Evolutionary conservation across 2,113 vertebrate genomes (phyloP).

Genomic region (Chaetops frenatus): DNA sequence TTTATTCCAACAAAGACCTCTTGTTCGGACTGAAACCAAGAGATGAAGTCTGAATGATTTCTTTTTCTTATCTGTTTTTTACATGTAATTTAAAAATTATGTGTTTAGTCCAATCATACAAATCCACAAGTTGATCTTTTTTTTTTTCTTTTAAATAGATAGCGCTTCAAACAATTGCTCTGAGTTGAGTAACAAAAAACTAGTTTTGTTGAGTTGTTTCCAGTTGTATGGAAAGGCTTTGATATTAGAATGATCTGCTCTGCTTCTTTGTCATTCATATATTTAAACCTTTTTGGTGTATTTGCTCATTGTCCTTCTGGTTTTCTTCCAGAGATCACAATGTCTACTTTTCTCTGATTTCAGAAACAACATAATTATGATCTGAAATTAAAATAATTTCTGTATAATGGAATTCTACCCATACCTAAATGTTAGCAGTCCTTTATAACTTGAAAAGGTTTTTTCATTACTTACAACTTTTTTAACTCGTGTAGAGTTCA

Average conservation of each 20-base stretch:
- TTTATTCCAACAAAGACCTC: slow-evolving; percentile 23
- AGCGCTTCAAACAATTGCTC: not conserved
- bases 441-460: not conserved
- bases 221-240: not conserved
- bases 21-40: not conserved
- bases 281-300: not conserved
- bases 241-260: not conserved
- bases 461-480: not conserved
- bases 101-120: not conserved
- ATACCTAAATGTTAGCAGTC: not conserved
- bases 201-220: not conserved
- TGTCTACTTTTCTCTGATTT: not conserved
- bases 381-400: not conserved
- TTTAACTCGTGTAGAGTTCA: not conserved
- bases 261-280: not conserved
- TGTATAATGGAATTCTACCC: not conserved
- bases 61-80: slow-evolving; percentile 42
- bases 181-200: not conserved
- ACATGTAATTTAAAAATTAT: slow-evolving; percentile 1
- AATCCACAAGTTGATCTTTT: not conserved
- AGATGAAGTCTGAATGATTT: slow-evolving; percentile 31
- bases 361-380: not conserved
- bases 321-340: not conserved
- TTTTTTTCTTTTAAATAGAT: not conserved
- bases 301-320: not conserved